Evolutionary conservation across 2,888 invertebrate genomes (phyloP).

Genomic region (Neria commutata): DNA sequence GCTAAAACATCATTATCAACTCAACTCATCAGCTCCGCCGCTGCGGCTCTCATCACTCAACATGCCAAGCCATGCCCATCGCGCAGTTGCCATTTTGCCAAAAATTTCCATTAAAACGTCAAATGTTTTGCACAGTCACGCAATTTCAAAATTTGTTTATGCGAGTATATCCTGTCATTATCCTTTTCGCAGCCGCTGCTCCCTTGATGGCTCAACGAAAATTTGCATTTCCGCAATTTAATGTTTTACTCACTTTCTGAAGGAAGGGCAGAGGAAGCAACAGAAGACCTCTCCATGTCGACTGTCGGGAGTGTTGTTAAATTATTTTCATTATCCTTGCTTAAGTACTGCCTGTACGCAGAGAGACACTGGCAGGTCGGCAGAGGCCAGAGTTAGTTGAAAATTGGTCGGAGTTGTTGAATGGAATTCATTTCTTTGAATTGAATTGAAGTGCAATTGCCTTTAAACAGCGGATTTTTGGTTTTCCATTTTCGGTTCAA

Average conservation of each 20-base stretch:
- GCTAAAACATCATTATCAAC: background rate
- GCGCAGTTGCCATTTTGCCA: constrained; percentile 23
- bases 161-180: constrained; percentile 28
- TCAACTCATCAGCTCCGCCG: background rate
- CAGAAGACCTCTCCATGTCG: too few species aligned
- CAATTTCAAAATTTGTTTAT: constrained; percentile 45
- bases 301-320: constrained; percentile 51
- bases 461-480: too few species aligned
- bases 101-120: constrained; percentile 48
- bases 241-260: constrained; percentile 11
- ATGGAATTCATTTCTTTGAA: too few species aligned
- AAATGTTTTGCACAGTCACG: constrained; percentile 52
- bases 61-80: background rate
- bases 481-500: too few species aligned
- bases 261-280: too few species aligned
- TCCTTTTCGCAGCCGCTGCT: background rate
- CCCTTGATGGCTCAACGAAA: background rate
- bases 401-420: too few species aligned
- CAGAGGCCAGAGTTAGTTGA: too few species aligned
- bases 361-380: too few species aligned
- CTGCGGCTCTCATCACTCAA: background rate
- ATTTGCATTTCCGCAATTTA: constrained; percentile 2
- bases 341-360: too few species aligned
- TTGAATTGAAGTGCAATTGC: too few species aligned
- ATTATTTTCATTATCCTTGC: constrained; percentile 53